Evolutionary conservation across 1,140 invertebrate genomes (phyloP).

Genomic region (Brachionus rubens): DNA sequence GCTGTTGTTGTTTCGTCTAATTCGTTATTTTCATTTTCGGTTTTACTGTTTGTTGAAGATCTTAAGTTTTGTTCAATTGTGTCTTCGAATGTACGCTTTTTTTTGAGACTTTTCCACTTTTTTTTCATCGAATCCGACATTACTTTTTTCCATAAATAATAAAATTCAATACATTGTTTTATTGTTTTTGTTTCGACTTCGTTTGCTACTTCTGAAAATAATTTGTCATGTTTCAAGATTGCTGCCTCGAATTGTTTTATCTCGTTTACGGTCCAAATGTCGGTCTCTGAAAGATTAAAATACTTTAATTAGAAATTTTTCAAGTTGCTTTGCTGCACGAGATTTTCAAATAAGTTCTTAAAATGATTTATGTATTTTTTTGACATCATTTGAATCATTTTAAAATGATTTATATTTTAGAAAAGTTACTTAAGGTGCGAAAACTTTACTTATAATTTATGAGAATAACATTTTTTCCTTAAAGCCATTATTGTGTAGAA

Average conservation of each 20-base stretch:
- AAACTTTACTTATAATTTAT: no score
- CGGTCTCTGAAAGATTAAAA: slow-evolving; percentile 64
- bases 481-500: no score
- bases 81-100: slow-evolving; percentile 20
- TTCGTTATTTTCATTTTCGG: background rate
- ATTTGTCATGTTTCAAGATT: slow-evolving; percentile 83
- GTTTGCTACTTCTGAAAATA: slow-evolving; percentile 67
- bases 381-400: no score
- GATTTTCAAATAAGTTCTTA: no score
- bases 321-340: no score
- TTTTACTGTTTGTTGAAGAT: background rate
- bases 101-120: slow-evolving; percentile 41
- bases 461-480: no score
- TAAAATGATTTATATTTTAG: no score
- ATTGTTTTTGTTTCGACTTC: slow-evolving; percentile 79
- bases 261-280: slow-evolving; percentile 78
- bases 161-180: slow-evolving; percentile 93
- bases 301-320: no score
- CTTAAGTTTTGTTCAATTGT: slow-evolving; percentile 8
- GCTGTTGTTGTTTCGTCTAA: background rate
- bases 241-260: slow-evolving; percentile 82
- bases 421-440: no score
- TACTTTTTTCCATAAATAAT: slow-evolving; percentile 94
- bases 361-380: slow-evolving; percentile 9
- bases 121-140: slow-evolving; percentile 36